Evolutionary conservation across 2,113 vertebrate species (phyloP).

Genomic region (Hypanus sabinus): DNA sequence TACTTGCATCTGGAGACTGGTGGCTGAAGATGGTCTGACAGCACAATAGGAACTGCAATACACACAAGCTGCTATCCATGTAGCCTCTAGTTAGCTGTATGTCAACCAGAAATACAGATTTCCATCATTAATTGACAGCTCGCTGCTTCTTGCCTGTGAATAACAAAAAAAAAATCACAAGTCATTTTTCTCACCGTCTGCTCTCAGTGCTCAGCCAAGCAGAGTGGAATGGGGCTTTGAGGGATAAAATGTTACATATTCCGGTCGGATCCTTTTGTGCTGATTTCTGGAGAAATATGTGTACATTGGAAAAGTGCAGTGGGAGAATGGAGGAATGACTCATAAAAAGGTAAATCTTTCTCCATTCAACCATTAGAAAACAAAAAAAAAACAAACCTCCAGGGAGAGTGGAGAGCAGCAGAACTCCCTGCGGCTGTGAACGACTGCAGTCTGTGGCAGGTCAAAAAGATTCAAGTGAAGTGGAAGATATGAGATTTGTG

Average conservation of each 20-base stretch:
- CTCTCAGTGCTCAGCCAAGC: neutral
- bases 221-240: neutral
- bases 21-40: slow-evolving; percentile 2
- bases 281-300: neutral
- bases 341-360: neutral
- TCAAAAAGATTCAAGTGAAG: slow-evolving; percentile 3
- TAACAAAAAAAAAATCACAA: slow-evolving; percentile 25
- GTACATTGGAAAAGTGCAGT: neutral
- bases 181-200: neutral
- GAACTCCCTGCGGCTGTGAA: neutral
- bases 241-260: slow-evolving; percentile 3
- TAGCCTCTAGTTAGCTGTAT: neutral
- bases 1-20: neutral
- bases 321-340: neutral
- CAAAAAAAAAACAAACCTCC: neutral
- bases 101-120: slow-evolving; percentile 33
- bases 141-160: neutral
- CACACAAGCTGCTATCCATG: neutral
- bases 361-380: neutral
- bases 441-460: neutral
- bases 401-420: neutral
- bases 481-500: neutral
- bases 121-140: slow-evolving; percentile 13
- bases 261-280: neutral
- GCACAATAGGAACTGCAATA: slow-evolving; percentile 6